Evolutionary conservation across 2,888 invertebrate species (phyloP).

Genomic region (Acronicta aceris): DNA sequence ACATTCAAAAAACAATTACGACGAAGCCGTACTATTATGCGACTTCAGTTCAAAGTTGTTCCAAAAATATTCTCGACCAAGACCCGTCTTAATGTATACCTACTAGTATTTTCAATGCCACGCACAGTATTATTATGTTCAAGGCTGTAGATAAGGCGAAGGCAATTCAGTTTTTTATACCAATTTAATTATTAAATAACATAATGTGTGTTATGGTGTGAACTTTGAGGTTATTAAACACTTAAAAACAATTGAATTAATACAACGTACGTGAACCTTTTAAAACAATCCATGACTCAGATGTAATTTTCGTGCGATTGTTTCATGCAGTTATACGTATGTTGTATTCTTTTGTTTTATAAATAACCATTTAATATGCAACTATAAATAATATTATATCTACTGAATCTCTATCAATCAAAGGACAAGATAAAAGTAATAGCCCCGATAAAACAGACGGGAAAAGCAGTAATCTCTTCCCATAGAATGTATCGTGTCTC

Average conservation of each 20-base stretch:
- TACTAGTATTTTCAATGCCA: conserved; percentile 51
- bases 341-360: background rate
- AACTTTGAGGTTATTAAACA: conserved; percentile 44
- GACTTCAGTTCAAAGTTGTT: conserved; percentile 14
- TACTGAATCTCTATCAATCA: too few species aligned
- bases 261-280: conserved; percentile 13
- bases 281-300: conserved; percentile 3
- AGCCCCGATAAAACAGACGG: too few species aligned
- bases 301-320: background rate
- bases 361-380: too few species aligned
- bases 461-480: too few species aligned
- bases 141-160: conserved; percentile 52
- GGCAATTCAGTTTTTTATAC: conserved; percentile 43
- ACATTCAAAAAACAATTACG: conserved; percentile 53
- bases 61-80: conserved; percentile 37
- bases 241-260: conserved; percentile 48
- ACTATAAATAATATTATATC: too few species aligned
- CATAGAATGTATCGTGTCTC: too few species aligned
- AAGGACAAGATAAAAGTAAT: too few species aligned
- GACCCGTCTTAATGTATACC: conserved; percentile 25
- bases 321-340: background rate
- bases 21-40: conserved; percentile 13
- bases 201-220: conserved; percentile 45
- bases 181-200: conserved; percentile 40
- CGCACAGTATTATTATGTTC: conserved; percentile 52